A percentile compares a stretch with the other conserved stretches of the same genome.
These are phyloP conservation scores for Euglossa dilemma DNA, from an alignment of 1,140 invertebrate genomes.

Conservation along the genomic window DNA sequence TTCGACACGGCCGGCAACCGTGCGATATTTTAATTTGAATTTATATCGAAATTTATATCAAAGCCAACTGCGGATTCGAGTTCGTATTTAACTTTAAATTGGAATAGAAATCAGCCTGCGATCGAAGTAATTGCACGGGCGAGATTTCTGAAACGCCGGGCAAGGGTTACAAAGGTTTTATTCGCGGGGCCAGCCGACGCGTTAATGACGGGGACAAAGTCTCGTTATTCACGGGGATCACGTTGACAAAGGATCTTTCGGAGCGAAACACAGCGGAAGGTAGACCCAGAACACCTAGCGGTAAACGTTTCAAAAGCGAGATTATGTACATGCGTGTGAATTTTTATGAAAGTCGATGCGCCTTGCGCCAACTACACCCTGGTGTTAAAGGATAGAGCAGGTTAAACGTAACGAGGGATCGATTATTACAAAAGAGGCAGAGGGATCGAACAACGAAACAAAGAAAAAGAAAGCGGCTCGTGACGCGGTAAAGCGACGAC, in stretches of 20 bases:
- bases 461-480: background rate
- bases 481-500: conserved; percentile 1
- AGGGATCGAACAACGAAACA: conserved; percentile 7
- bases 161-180: background rate
- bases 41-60: background rate
- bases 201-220: conserved; percentile 14
- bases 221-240: conserved; percentile 1
- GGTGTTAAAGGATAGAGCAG: conserved; percentile 10
- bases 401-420: conserved; percentile 27
- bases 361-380: background rate
- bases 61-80: background rate
- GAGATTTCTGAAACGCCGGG: background rate
- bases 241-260: conserved; percentile 27
- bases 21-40: background rate
- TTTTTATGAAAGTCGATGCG: conserved; percentile 21
- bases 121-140: background rate
- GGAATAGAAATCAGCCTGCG: background rate
- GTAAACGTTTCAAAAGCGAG: conserved; percentile 29
- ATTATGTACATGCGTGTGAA: conserved; percentile 43
- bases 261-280: background rate
- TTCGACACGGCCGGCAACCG: background rate
- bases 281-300: conserved; percentile 12
- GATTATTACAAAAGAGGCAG: background rate
- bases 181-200: background rate
- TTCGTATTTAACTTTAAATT: background rate